These are phyloP conservation scores for Ridgeia piscesae DNA, from an alignment of 1,140 invertebrate genomes.

Conservation along the genomic window DNA sequence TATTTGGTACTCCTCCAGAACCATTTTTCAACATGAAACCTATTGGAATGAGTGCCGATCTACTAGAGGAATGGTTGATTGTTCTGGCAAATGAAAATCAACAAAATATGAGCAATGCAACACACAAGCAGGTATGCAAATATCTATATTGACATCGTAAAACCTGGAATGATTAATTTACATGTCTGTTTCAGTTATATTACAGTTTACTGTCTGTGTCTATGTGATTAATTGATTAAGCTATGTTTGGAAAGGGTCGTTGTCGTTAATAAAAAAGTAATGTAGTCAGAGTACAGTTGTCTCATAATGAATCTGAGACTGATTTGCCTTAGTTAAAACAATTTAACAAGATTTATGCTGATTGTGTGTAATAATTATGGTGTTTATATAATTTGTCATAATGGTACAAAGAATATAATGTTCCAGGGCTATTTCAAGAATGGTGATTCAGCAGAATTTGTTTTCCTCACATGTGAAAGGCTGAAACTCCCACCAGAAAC, in stretches of 20 bases:
- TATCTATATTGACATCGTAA: neutral
- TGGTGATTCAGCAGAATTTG: constrained; percentile 32
- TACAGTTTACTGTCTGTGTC: no score
- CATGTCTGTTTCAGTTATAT: no score
- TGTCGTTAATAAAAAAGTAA: no score
- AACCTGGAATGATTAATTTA: neutral
- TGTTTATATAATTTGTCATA: neutral
- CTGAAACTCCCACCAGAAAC: constrained; percentile 35
- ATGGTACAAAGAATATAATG: constrained; percentile 15
- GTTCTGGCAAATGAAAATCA: constrained; percentile 22
- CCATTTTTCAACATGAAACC: constrained; percentile 21
- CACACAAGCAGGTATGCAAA: neutral
- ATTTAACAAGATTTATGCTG: no score
- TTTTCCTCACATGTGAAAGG: constrained; percentile 39
- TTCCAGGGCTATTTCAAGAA: constrained; percentile 34
- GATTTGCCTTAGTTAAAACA: no score
- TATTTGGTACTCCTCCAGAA: constrained; percentile 27
- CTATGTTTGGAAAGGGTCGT: no score
- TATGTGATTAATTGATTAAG: no score
- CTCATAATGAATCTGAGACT: no score
- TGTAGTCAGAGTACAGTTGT: no score
- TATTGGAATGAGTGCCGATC: constrained; percentile 1
- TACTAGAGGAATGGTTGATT: constrained; percentile 24
- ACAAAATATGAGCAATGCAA: constrained; percentile 13
- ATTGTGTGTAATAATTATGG: no score